Evolutionary conservation across 23 tunicate species (phyloP), one percentile per base, ranked within the genome.

Genomic region (Corella eumyota): DNA sequence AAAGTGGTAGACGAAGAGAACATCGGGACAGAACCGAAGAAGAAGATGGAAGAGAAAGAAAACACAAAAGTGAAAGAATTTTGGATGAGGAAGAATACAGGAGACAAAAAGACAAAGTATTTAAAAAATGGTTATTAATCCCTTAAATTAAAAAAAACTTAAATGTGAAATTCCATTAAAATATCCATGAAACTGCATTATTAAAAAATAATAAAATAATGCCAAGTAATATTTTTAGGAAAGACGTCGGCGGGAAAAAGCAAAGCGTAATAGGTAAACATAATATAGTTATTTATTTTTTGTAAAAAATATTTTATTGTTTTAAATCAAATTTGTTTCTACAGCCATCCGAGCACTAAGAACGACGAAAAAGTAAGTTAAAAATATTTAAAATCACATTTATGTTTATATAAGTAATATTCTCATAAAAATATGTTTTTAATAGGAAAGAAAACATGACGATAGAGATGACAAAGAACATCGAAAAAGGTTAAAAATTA

Each of bases 201-300:
- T n/a, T n/a, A n/a, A n/a, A n/a, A n/a, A n/a, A n/a, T n/a, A n/a
- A n/a, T n/a, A n/a, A n/a, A n/a, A n/a, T n/a, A n/a, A n/a, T n/a
- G n/a, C n/a, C n/a, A n/a, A n/a, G n/a, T n/a, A n/a, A n/a, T n/a
- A 46, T 4, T 65, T 65, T 4, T 48, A 65, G 70, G 70, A 48
- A 46, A 11, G 29, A 22, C 32, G 58, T 5, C 50, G 29, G 9
- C 24, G 50, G 6, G 70, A 65, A 25, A 65, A 38, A 47, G 70
- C n/a, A n/a, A n/a, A n/a, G n/a, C n/a, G n/a, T n/a, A 15, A 40
- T 40, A 40, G 15, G 30, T 6, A 44, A 40, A 40, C 48, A 40
- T 40, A 40, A 40, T 40, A 9, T 40, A 40, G 11, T 40, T 40
- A 9, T 11, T 40, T 40, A 40, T 40, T 11, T 40, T 11, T 40